A percentile compares a stretch with the other conserved stretches of the same genome.
Conservation (phyloP, 2,797 vertebrate genomes). For the Micropoecilia bifurca region DNA sequence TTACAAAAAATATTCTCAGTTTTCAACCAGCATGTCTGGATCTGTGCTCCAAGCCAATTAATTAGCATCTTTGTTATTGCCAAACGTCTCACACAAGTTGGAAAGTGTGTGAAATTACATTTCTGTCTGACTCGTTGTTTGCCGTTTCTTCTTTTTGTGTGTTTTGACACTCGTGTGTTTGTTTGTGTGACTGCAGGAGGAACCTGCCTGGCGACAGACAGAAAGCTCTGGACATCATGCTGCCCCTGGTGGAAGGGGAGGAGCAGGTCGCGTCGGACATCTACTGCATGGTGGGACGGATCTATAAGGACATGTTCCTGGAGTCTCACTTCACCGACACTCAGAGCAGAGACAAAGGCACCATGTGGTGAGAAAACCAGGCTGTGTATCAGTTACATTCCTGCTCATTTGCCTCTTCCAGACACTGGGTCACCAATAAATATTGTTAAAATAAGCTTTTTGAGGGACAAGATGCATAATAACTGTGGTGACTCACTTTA, state of each 20-base stretch:
- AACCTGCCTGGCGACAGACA: slow-evolving; percentile 92
- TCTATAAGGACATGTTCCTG: slow-evolving; percentile 97
- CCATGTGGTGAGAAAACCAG: slow-evolving; percentile 85
- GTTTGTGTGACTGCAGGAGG: slow-evolving; percentile 77
- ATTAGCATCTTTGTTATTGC: neutral
- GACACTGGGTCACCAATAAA: slow-evolving; percentile 35
- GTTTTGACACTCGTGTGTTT: slow-evolving; percentile 20
- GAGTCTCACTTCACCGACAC: slow-evolving; percentile 92
- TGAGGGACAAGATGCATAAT: slow-evolving; percentile 5
- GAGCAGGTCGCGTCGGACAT: slow-evolving; percentile 96
- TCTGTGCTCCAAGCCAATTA: neutral
- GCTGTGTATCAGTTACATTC: slow-evolving; percentile 5
- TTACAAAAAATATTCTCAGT: neutral
- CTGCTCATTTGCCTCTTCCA: slow-evolving; percentile 11
- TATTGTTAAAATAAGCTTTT: slow-evolving; percentile 30
- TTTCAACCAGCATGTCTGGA: neutral
- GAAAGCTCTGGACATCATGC: slow-evolving; percentile 95
- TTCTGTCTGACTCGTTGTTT: neutral
- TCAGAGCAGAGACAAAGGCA: slow-evolving; percentile 90
- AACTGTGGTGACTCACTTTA: slow-evolving; percentile 27
- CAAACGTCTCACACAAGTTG: neutral
- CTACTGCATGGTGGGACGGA: slow-evolving; percentile 95
- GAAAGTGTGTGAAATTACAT: neutral
- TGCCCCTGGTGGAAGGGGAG: slow-evolving; percentile 90
- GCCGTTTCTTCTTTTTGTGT: slow-evolving; percentile 3